Conservation (phyloP, 1,140 invertebrate species). For the Drosophila suzukii region DNA sequence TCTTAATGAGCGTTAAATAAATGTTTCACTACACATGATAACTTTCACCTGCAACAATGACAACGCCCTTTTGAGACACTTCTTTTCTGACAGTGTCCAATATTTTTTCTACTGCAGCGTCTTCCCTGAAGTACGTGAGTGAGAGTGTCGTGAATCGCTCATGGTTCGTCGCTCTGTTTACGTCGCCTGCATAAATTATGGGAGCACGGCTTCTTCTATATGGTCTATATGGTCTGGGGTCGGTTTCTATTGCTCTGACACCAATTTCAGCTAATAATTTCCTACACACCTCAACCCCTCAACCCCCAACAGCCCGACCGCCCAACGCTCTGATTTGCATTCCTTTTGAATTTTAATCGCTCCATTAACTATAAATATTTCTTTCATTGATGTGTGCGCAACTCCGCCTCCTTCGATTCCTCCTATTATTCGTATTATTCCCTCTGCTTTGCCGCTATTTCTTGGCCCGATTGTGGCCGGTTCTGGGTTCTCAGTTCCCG, state of each 20-base stretch:
- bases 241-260: conserved; percentile 77
- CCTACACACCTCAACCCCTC: conserved; percentile 45
- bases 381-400: conserved; percentile 59
- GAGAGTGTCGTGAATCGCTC: conserved; percentile 65
- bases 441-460: conserved; percentile 51
- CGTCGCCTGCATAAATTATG: conserved; percentile 79
- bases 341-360: conserved; percentile 79
- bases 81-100: neutral
- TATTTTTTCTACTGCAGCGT: conserved; percentile 19
- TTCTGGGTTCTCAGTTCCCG: conserved; percentile 33
- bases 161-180: conserved; percentile 78
- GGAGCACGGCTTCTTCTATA: conserved; percentile 38
- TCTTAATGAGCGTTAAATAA: too few relatives aligned
- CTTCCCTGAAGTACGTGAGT: conserved; percentile 59
- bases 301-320: neutral
- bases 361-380: conserved; percentile 78
- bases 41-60: too few relatives aligned
- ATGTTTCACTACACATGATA: too few relatives aligned
- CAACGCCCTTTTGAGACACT: neutral
- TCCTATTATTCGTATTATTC: conserved; percentile 11
- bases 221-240: conserved; percentile 23
- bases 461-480: conserved; percentile 56
- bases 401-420: conserved; percentile 12
- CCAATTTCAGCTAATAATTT: conserved; percentile 80
- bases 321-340: conserved; percentile 71